phyloP scores from a whole-genome alignment of 1,140 invertebrate species.

The Caenorhabditis inopinata region DNA sequence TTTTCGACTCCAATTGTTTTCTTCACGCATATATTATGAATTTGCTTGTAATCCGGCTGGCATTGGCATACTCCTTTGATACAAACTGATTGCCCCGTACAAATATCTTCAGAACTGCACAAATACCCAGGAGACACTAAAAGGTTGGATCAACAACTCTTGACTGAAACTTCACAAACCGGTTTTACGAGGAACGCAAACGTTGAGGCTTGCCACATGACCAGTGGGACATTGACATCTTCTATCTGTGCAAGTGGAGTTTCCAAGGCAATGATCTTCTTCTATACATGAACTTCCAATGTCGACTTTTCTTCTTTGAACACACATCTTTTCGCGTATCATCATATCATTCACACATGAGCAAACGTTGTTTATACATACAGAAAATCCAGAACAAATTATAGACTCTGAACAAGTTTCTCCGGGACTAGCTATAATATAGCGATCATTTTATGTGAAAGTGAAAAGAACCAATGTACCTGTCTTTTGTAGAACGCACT shows the following conservation, averaged over 20 bases:
- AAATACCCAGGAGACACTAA: conserved; percentile 9
- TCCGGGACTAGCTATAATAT: background rate
- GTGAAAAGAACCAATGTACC: background rate
- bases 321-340: background rate
- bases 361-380: background rate
- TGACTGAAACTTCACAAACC: background rate
- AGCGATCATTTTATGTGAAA: background rate
- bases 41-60: conserved; percentile 13
- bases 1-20: background rate
- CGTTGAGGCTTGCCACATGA: background rate
- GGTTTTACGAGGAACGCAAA: conserved; percentile 31
- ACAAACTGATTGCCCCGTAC: conserved; percentile 38
- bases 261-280: conserved; percentile 36
- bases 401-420: background rate
- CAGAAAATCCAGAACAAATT: background rate
- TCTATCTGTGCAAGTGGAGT: conserved; percentile 34
- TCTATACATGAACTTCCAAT: conserved; percentile 18
- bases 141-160: background rate
- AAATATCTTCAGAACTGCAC: conserved; percentile 37
- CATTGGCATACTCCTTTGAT: conserved; percentile 35
- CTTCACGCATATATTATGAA: conserved; percentile 24
- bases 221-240: conserved; percentile 25
- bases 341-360: conserved; percentile 6
- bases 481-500: conserved; percentile 31
- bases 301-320: conserved; percentile 15